phyloP scores from a whole-genome alignment of 2,888 invertebrate species.

The Abrostola triplasia region DNA sequence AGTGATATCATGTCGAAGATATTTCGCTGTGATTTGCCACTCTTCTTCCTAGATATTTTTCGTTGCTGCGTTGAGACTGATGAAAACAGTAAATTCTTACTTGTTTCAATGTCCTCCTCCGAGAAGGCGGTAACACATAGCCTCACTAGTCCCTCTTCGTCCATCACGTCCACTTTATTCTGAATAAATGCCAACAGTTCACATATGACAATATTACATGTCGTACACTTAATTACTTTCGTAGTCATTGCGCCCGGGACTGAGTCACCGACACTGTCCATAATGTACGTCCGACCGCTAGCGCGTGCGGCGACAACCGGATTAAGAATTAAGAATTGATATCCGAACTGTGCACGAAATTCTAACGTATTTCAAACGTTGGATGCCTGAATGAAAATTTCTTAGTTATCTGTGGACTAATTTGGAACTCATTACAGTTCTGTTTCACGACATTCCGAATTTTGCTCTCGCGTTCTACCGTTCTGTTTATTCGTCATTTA shows the following conservation, averaged over 20 bases:
- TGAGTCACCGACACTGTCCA: conserved; percentile 1
- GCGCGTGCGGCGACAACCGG: no score
- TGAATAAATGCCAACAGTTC: neutral
- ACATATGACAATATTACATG: conserved; percentile 7
- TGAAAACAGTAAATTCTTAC: conserved; percentile 1
- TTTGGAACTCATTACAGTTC: neutral
- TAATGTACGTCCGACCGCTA: neutral
- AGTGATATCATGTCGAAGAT: conserved; percentile 2
- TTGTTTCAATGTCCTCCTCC: conserved; percentile 4
- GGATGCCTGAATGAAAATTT: neutral
- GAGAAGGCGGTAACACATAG: conserved; percentile 4
- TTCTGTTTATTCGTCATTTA: no score
- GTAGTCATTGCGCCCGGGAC: conserved; percentile 5
- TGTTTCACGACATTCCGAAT: neutral
- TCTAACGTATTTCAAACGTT: conserved; percentile 6
- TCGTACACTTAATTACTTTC: conserved; percentile 2
- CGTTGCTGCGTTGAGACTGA: conserved; percentile 3
- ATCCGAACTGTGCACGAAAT: conserved; percentile 6
- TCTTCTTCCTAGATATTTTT: conserved; percentile 5
- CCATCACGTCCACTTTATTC: no score
- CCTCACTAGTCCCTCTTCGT: conserved; percentile 4
- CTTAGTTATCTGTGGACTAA: neutral
- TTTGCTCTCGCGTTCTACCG: neutral
- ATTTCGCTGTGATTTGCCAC: conserved; percentile 7
- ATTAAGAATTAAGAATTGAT: conserved; percentile 18